Base-by-base conservation (phyloP, 2,888 invertebrate genomes). In the Melanostoma scalare region DNA sequence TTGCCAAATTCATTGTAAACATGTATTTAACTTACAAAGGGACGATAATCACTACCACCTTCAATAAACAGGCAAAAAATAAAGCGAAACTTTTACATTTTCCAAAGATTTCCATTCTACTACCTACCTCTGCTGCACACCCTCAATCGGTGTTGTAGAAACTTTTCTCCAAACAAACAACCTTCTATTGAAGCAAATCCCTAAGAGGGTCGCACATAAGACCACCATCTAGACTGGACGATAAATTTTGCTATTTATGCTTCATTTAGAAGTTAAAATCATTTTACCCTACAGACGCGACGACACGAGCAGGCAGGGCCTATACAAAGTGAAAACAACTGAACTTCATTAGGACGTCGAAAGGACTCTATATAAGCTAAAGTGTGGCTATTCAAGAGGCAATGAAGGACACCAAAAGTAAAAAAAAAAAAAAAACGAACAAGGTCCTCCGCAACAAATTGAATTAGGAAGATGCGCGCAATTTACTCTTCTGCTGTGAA, bases 201-300 rank as follows among this genome's bases (percentile, higher is more conserved):
- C 77, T 53, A 52, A 67, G 30, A 40, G 50, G 50, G 58, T 53
- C 35, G 46, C 42, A 38, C 10, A 40, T 63, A 71, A 61, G 63
- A 65, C 58, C 72, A 4, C 20, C 46, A 2, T n/a, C 60, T 6
- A 50, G 40, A 33, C 65, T 48, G 67, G 65, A 75, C 79, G 79
- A 75, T 84, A 84, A 84, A 84, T 79, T 84, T 75, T 44, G 67
- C 71, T 79, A 84, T 84, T 79, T 84, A 84, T 79, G 84, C 69
- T 71, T 69, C 75, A 79, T 84, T 77, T 74, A 79, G 69, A 82
- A 79, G 58, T 48, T 46, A 69, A 67, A 74, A 78, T 74, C 60
- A 68, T 74, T 73, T 58, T 30, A 31, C 8, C 38, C 53, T 40
- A 48, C 42, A 30, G 20, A 53, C 36, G 35, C 38, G 38, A 20